Evolutionary conservation across 1,140 invertebrate species (phyloP).

Genomic region (Fragariocoptes setiger): DNA sequence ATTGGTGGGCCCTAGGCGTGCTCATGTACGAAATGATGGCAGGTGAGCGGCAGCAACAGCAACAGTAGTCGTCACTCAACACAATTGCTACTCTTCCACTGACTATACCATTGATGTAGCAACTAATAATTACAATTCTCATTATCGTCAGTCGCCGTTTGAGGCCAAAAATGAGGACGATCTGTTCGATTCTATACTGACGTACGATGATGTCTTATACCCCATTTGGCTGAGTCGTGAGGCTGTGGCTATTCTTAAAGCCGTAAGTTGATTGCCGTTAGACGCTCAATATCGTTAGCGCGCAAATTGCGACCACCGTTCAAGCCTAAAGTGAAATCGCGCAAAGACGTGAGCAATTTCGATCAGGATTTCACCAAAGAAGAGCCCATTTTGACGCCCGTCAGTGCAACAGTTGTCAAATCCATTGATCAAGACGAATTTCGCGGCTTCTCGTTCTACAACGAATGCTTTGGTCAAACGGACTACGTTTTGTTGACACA

Average conservation of each 20-base stretch:
- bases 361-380: slow-evolving; percentile 97
- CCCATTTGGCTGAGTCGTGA: slow-evolving; percentile 88
- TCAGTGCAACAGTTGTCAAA: slow-evolving; percentile 53
- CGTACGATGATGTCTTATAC: slow-evolving; percentile 92
- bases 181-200: slow-evolving; percentile 85
- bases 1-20: slow-evolving; percentile 71
- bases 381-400: slow-evolving; percentile 73
- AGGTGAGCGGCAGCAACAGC: no score
- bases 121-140: no score
- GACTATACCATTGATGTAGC: no score
- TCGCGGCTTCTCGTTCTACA: slow-evolving; percentile 80
- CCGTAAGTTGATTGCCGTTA: slow-evolving; percentile 26
- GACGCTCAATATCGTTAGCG: no score
- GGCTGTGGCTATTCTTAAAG: slow-evolving; percentile 84
- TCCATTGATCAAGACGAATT: slow-evolving; percentile 95
- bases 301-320: slow-evolving; percentile 78
- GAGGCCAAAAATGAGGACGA: slow-evolving; percentile 98
- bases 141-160: slow-evolving; percentile 56
- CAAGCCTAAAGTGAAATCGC: slow-evolving; percentile 84
- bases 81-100: no score
- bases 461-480: slow-evolving; percentile 68
- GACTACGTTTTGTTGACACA: no score
- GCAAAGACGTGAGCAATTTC: slow-evolving; percentile 90
- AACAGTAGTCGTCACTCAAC: no score
- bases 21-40: slow-evolving; percentile 99